Conservation (phyloP, 2,113 vertebrate genomes). For the Trogon melanurus region DNA sequence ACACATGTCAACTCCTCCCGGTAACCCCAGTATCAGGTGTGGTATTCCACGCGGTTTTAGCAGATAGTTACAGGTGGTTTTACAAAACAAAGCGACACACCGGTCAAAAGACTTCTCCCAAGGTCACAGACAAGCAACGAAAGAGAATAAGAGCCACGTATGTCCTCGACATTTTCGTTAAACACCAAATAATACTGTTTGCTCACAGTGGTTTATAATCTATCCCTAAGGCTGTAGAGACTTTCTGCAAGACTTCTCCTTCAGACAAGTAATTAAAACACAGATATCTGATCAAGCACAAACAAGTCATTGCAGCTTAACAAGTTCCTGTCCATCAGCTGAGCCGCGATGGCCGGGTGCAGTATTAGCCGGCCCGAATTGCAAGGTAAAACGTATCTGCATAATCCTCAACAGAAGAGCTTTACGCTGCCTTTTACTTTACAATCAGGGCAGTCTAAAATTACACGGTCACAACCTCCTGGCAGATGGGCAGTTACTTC, state of each 20-base stretch:
- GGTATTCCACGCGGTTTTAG: not conserved
- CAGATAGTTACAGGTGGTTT: not conserved
- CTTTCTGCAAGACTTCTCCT: not conserved
- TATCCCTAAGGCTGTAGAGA: not conserved
- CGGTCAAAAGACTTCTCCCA: not conserved
- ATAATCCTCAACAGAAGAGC: conserved; percentile 53
- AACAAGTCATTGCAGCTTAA: conserved; percentile 38
- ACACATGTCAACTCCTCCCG: not conserved
- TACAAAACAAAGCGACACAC: not conserved
- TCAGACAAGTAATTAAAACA: not conserved
- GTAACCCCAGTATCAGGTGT: not conserved
- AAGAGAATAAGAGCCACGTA: not conserved
- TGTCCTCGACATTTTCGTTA: not conserved
- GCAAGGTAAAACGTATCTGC: conserved; percentile 47
- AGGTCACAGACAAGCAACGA: not conserved
- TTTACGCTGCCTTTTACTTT: conserved; percentile 11
- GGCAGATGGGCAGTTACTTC: conserved; percentile 16
- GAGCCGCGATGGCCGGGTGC: not conserved
- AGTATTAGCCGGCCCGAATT: not conserved
- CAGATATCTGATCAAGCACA: conserved; percentile 5
- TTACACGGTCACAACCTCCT: conserved; percentile 38
- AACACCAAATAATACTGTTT: not conserved
- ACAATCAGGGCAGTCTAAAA: conserved; percentile 58
- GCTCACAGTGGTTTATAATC: not conserved
- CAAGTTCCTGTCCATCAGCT: not conserved